Evolutionary conservation across 2,888 invertebrate species (phyloP), one percentile per base, ranked within the genome.

Genomic region (Phrixothrix hirtus): DNA sequence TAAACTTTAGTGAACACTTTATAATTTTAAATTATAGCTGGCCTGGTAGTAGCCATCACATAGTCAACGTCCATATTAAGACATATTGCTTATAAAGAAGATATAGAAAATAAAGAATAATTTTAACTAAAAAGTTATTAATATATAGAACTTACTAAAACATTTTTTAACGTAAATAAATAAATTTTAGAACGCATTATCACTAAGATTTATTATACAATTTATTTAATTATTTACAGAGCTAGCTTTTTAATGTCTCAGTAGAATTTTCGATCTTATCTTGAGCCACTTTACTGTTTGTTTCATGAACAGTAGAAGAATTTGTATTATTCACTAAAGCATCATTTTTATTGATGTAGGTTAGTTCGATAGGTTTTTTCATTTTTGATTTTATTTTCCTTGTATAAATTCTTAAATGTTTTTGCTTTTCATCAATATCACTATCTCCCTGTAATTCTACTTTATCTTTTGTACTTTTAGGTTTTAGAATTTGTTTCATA

Each of bases 401-500:
- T 5, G 32, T 7, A 13, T 38, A 47, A 2, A 27, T 38, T 38
- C 32, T 43, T 21, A 48, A 1, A 14, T n/a, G 30, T 34, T 53
- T 53, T n/a, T 27, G 37, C 29, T 48, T 13, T 12, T 1, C 1
- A 14, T 9, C 10, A 34, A 16, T 13, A 16, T 34, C 32, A 17
- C 7, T 32, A 14, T 16, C 10, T 17, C 17, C 32, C 21, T 21
- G 21, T n/a, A n/a, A n/a, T n/a, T n/a, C n/a, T n/a, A n/a, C n/a
- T 35, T 26, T 34, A n/a, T 44, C 45, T 50, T 47, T 49, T 0
- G 25, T 6, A n/a, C 4, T 7, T 31, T 49, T 51, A 21, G 38
- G 49, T 47, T 66, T 66, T 35, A 63, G 41, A 14, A 69, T 65
- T 27, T 70, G 70, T 21, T 83, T 82, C 58, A 86, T 74, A 74